Base-by-base conservation (phyloP, 2,797 vertebrate species). In the Momotus momota region DNA sequence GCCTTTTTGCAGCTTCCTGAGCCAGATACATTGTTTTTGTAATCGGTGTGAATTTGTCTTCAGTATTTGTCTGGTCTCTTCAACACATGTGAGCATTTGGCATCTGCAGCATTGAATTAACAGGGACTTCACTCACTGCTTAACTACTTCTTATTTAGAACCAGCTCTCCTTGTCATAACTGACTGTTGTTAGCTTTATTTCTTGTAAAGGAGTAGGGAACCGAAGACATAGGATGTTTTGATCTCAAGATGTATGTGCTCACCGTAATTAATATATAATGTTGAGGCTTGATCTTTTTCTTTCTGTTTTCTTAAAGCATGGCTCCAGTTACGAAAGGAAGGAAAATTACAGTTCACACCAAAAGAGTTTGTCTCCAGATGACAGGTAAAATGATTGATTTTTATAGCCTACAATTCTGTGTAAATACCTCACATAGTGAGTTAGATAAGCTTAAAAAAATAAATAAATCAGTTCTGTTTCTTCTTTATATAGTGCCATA, bases 361-460 rank as follows among this genome's bases (percentile, higher is more conserved):
- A 91, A 31, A 97, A 86, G 77, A 98, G 95, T 69, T 96, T 97
- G 43, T 98, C 98, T 93, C 98, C 98, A 78, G 98, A 98, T 86
- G 97, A 98, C 87, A 98, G 98, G 98, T 98, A 98, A 70, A 74
- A 20, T 55, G 74, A 72, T 78, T 84, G 27, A 55, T 79, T 85
- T 62, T 75, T 71, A 21, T 90, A 21, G 57, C 6, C 25, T 88
- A 31, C 33, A 58, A 9, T 71, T 67, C 33, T 71, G 15, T 73
- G 6, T 83, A 5, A 27, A 5, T 23, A 60, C 9, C 5, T 83
- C 29, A 27, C 2, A 18, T 7, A 80, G 6, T 14, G 7, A 77
- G 10, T 55, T 72, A 46, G 29, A 16, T 33, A 72, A 23, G 7
- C 69, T 48, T 40, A 40, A 7, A 66, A 60, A 14, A 8, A 11